A percentile compares a stretch with the other conserved stretches of the same genome.
phyloP scores from a whole-genome alignment of 2,797 vertebrate genomes.

The Peromyscus aztecus region DNA sequence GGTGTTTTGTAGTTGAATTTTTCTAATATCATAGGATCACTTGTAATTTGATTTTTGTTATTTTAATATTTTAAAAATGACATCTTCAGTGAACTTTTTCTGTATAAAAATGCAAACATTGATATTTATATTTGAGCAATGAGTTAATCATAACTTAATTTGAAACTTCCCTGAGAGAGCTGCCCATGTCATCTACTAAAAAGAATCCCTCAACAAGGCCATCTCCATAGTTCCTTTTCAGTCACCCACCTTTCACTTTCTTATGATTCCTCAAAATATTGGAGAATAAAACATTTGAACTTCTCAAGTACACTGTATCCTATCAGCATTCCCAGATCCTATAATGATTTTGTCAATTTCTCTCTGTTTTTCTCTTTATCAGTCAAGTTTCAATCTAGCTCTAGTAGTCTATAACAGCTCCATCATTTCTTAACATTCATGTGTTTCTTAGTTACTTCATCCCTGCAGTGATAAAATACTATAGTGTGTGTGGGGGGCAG shows the following conservation, averaged over 20 bases:
- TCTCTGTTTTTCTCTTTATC: neutral
- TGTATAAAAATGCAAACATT: neutral
- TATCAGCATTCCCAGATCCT: neutral
- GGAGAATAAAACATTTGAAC: neutral
- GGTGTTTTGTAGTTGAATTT: neutral
- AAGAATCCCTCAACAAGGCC: accelerated
- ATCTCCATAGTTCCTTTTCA: accelerated
- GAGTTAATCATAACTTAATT: neutral
- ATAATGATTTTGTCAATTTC: no score
- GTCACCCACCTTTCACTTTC: accelerated
- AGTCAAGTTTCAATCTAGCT: neutral
- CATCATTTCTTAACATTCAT: neutral
- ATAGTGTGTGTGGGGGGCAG: neutral
- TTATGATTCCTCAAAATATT: accelerated
- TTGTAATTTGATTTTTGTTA: neutral
- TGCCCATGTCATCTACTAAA: accelerated
- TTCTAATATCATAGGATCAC: neutral
- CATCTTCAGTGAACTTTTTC: neutral
- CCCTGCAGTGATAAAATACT: neutral
- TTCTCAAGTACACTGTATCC: neutral
- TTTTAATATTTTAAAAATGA: neutral
- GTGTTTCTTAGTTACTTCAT: neutral
- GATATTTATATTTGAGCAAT: neutral
- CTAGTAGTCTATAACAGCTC: neutral
- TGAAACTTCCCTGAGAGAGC: neutral